Evolutionary conservation across 2,888 invertebrate species (phyloP).

Genomic region (Tromatobia lineatoria): DNA sequence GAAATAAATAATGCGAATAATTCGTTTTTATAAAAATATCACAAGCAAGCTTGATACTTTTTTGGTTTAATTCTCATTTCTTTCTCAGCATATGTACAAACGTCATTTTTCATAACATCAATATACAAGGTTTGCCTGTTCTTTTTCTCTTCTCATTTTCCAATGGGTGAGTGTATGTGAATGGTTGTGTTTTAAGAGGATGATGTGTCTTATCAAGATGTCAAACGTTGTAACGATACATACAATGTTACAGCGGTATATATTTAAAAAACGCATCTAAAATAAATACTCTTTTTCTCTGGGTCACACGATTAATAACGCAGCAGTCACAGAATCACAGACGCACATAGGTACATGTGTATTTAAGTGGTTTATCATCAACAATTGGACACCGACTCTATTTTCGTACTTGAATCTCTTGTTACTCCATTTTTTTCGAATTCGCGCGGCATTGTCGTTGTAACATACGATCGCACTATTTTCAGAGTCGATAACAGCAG

Average conservation of each 20-base stretch:
- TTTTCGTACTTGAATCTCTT: slow-evolving; percentile 28
- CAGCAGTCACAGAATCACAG: slow-evolving; percentile 66
- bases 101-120: slow-evolving; percentile 21
- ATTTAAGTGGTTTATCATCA: slow-evolving; percentile 63
- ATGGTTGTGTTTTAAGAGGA: not conserved
- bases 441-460: not conserved
- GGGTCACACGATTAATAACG: slow-evolving; percentile 36
- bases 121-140: slow-evolving; percentile 7
- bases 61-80: slow-evolving; percentile 18
- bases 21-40: slow-evolving; percentile 45
- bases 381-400: slow-evolving; percentile 66
- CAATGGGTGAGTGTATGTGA: not conserved
- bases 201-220: not conserved
- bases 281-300: slow-evolving; percentile 60
- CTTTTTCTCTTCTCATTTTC: not conserved
- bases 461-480: not conserved
- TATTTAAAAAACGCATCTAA: slow-evolving; percentile 35
- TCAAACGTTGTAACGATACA: slow-evolving; percentile 22
- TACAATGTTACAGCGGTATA: slow-evolving; percentile 17
- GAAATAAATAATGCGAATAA: slow-evolving; percentile 19
- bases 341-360: slow-evolving; percentile 82
- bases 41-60: slow-evolving; percentile 30
- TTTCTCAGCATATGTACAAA: slow-evolving; percentile 28
- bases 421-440: slow-evolving; percentile 4
- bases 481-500: not conserved